Percentiles rank a stretch among this genome's conserved stretches.
Conservation (phyloP, 1,140 invertebrate genomes). For the Ridgeia piscesae region DNA sequence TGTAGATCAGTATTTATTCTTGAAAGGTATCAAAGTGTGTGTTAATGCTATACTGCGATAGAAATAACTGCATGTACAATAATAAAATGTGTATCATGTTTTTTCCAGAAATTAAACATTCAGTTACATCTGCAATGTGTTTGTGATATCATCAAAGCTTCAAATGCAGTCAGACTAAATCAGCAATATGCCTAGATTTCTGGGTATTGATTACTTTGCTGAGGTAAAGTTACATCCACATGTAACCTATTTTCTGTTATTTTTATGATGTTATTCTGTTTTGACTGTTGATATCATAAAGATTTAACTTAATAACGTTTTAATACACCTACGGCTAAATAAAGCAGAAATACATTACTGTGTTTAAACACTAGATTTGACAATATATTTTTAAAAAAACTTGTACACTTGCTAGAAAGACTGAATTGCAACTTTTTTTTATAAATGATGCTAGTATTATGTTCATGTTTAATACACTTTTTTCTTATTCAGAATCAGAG, state of each 20-base stretch:
- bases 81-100: not conserved
- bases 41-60: not conserved
- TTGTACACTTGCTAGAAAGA: no score
- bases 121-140: not conserved
- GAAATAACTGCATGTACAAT: not conserved
- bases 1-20: no score
- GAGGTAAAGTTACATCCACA: not conserved
- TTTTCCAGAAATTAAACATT: not conserved
- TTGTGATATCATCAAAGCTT: not conserved
- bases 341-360: no score
- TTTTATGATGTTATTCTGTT: not conserved
- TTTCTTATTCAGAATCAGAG: not conserved
- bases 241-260: not conserved
- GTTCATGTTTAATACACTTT: not conserved
- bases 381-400: no score
- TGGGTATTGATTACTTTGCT: not conserved
- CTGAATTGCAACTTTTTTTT: no score
- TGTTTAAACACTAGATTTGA: no score
- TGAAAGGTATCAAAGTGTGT: no score
- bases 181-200: not conserved
- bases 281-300: not conserved
- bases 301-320: no score
- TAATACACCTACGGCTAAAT: no score
- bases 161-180: not conserved
- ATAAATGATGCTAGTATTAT: not conserved